Evolutionary conservation across 1,140 invertebrate genomes (phyloP).

Genomic region (Zophobas morio): DNA sequence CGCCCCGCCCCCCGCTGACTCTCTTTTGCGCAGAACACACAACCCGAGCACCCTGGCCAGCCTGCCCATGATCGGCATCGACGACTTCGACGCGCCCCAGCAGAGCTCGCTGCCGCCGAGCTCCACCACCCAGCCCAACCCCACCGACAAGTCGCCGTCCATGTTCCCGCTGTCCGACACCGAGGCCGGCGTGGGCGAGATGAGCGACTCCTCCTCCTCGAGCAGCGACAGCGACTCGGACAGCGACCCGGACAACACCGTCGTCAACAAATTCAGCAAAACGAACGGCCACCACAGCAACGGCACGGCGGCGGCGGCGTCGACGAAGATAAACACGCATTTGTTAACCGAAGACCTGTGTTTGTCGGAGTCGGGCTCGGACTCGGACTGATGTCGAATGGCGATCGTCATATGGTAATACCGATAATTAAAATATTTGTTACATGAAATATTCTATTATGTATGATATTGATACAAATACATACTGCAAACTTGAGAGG

Average conservation of each 20-base stretch:
- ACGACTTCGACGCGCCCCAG: slow-evolving; percentile 70
- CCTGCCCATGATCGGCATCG: slow-evolving; percentile 82
- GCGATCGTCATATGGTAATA: slow-evolving; percentile 57
- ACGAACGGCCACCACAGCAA: slow-evolving; percentile 66
- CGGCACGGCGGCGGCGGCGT: slow-evolving; percentile 55
- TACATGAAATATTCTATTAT: slow-evolving; percentile 53
- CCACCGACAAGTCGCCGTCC: slow-evolving; percentile 31
- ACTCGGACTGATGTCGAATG: slow-evolving; percentile 64
- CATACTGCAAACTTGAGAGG: slow-evolving; percentile 27
- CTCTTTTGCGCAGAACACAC: slow-evolving; percentile 61
- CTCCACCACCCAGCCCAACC: slow-evolving; percentile 31
- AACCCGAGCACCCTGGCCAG: slow-evolving; percentile 77
- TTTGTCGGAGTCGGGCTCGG: slow-evolving; percentile 82
- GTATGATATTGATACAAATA: slow-evolving; percentile 56
- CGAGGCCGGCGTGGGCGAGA: slow-evolving; percentile 62
- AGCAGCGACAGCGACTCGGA: slow-evolving; percentile 65
- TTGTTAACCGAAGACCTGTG: slow-evolving; percentile 83
- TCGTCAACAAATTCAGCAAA: slow-evolving; percentile 51
- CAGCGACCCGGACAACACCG: slow-evolving; percentile 59
- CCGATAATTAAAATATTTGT: slow-evolving; percentile 52
- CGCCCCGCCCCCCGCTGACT: slow-evolving; percentile 57
- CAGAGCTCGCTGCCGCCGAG: slow-evolving; percentile 51
- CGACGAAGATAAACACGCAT: slow-evolving; percentile 68
- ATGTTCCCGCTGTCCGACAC: slow-evolving; percentile 56
- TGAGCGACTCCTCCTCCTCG: slow-evolving; percentile 63